Base-by-base conservation (phyloP, 2,113 vertebrate species). In the Pangasianodon hypophthalmus region DNA sequence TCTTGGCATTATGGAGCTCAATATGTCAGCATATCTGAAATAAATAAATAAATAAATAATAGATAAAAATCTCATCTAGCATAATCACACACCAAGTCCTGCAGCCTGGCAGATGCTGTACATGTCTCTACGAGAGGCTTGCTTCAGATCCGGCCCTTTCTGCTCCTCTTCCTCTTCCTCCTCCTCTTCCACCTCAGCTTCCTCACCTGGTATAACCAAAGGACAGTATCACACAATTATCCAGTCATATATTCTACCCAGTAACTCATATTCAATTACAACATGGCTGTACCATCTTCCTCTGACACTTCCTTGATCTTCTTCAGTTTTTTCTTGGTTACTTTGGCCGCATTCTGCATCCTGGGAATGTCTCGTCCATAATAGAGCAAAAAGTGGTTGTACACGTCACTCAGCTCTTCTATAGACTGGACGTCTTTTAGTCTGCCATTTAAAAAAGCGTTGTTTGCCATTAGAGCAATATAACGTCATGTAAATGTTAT, bases 291-390 rank as follows among this genome's bases (percentile, higher is more conserved):
- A 97, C 95, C 96, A 91, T 94, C 98, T 95, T 99, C 93, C 21
- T 97, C 97, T 0, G 96, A 96, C 86, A 98, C 97, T 92, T 99
- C 98, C 86, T 97, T 97, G 86, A 97, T 96, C 26, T 97, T 97
- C 92, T 98, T 98, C 3, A 98, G 96, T 90, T 98, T 99, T 95
- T 98, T 99, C 85, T 94, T 97, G 88, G 92, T 97, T 83, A 96
- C 92, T 92, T 98, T 99, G 88, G 97, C 96, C 9, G 98, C 96
- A 1, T 99, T 99, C 93, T 99, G 98, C 98, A 99, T 99, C 93
- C 97, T 99, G 88, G 98, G 98, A 83, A 99, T 98, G 93, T 99
- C 98, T 86, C 98, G 96, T 64, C 98, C 98, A 26, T 99, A 99
- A 93, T 99, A 99, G 9, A 99, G 97, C 91, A 99, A 93, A 88